phyloP scores from a whole-genome alignment of 2,888 invertebrate genomes.

The Lacanobia oleracea region DNA sequence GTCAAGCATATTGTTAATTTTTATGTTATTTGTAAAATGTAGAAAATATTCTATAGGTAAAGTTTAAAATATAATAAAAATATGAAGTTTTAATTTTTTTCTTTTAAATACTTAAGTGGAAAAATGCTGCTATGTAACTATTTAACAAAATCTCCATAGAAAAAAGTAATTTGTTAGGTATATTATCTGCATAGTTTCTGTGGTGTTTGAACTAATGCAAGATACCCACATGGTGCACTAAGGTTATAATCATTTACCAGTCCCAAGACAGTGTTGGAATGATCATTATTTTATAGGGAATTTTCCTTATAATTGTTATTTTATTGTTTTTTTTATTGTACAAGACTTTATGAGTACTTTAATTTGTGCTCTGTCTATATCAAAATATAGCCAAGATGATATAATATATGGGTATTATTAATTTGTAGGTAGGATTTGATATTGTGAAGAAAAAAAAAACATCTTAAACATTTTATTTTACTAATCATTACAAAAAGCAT shows the following conservation, averaged over 20 bases:
- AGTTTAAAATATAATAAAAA: too few species aligned
- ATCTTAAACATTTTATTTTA: background rate
- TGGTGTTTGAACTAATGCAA: background rate
- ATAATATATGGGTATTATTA: background rate
- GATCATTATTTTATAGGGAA: background rate
- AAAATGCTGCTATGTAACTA: background rate
- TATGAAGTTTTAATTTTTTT: background rate
- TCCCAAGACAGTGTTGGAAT: background rate
- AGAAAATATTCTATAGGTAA: background rate
- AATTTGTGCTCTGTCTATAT: too few species aligned
- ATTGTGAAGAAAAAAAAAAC: background rate
- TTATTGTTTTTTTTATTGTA: background rate
- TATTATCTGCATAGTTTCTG: background rate
- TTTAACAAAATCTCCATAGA: background rate
- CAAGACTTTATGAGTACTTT: too few species aligned
- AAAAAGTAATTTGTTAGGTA: background rate
- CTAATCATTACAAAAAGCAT: too few species aligned
- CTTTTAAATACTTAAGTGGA: background rate
- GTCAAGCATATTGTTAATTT: background rate
- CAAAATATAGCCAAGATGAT: background rate
- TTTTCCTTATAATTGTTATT: background rate
- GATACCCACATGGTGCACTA: conserved; percentile 24
- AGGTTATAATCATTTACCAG: conserved; percentile 26
- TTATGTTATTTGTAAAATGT: background rate
- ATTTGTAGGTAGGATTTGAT: background rate